Conservation (phyloP, 1,140 invertebrate genomes). For the Drosophila cardini region DNA sequence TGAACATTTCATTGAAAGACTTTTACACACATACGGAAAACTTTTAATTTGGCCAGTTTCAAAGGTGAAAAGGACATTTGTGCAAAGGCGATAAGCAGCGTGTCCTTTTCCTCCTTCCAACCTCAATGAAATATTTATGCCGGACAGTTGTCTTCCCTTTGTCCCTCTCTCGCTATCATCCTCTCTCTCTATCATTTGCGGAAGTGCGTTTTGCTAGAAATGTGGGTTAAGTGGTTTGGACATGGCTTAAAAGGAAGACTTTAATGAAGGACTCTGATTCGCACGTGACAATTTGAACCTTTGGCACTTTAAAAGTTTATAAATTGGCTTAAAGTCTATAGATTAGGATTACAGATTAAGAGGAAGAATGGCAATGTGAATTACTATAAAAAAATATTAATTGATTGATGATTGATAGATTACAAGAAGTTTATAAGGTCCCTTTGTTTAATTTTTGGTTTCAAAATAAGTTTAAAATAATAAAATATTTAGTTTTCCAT, state of each 20-base stretch:
- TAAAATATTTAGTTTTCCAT: too few species aligned
- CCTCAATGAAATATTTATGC: conserved; percentile 76
- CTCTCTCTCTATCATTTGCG: background rate
- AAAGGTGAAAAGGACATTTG: conserved; percentile 69
- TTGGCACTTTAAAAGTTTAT: background rate
- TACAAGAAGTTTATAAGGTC: too few species aligned
- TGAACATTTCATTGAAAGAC: conserved; percentile 54
- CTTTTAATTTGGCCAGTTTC: conserved; percentile 79
- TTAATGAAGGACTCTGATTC: background rate
- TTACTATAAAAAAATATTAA: too few species aligned
- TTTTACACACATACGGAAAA: conserved; percentile 40
- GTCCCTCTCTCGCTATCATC: background rate
- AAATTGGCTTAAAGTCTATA: too few species aligned
- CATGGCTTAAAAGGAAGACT: background rate
- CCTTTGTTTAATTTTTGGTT: too few species aligned
- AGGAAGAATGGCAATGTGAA: too few species aligned
- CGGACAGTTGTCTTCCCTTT: conserved; percentile 38
- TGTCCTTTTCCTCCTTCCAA: conserved; percentile 21
- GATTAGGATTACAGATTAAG: too few species aligned
- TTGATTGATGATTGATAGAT: too few species aligned
- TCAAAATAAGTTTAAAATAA: too few species aligned
- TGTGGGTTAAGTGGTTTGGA: conserved; percentile 1
- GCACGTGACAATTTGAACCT: background rate
- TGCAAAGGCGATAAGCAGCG: conserved; percentile 33
- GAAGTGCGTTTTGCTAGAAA: conserved; percentile 1